Conservation (phyloP, 2,888 invertebrate genomes). For the Chaetogeoica ovagalla region DNA sequence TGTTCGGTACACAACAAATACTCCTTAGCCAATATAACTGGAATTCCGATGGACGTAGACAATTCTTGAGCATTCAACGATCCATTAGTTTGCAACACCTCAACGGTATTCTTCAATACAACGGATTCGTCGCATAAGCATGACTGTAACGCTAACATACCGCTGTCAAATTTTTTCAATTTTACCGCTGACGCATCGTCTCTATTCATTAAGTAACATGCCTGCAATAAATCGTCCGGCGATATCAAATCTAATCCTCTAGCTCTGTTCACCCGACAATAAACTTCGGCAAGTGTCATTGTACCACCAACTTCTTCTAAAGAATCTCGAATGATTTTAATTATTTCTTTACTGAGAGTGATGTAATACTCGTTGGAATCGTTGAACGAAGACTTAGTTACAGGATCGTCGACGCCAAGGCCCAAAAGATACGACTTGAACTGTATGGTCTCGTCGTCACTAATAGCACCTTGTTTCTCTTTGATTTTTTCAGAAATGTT, state of each 20-base stretch:
- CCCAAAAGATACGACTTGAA: constrained; percentile 96
- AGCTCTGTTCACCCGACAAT: constrained; percentile 94
- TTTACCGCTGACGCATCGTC: constrained; percentile 72
- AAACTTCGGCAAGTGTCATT: constrained; percentile 95
- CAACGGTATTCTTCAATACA: constrained; percentile 68
- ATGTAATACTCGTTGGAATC: constrained; percentile 56
- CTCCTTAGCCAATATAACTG: constrained; percentile 87
- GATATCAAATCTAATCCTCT: constrained; percentile 93
- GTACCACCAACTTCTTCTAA: constrained; percentile 90
- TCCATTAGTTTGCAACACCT: constrained; percentile 61
- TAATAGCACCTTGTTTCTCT: constrained; percentile 91
- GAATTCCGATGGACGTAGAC: constrained; percentile 79
- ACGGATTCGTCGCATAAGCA: constrained; percentile 73
- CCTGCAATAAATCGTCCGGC: constrained; percentile 93
- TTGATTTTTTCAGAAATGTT: constrained; percentile 90
- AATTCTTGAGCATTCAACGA: constrained; percentile 85
- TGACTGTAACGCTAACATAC: constrained; percentile 91
- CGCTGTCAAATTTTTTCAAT: constrained; percentile 84
- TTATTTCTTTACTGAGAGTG: constrained; percentile 80
- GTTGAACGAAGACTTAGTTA: constrained; percentile 80
- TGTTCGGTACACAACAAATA: constrained; percentile 84
- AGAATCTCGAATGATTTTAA: constrained; percentile 77
- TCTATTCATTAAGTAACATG: constrained; percentile 72
- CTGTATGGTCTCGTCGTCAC: constrained; percentile 94
- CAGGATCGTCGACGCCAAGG: constrained; percentile 96